phyloP scores from a whole-genome alignment of 2,797 vertebrate species.

The Pangasius krempfi region DNA sequence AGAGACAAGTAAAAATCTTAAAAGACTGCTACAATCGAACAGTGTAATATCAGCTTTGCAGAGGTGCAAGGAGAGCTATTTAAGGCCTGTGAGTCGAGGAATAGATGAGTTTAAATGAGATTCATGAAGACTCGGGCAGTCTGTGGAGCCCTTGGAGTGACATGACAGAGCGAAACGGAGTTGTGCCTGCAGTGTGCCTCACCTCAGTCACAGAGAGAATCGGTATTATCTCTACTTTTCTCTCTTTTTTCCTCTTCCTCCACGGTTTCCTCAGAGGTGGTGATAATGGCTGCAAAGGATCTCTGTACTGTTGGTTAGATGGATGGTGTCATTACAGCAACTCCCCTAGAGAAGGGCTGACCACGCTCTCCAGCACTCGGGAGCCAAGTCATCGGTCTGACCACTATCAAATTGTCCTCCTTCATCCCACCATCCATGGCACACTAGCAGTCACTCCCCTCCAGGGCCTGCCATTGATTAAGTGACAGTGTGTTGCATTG shows the following conservation, averaged over 20 bases:
- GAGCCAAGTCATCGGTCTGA: constrained; percentile 57
- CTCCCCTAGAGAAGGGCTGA: constrained; percentile 63
- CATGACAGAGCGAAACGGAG: constrained; percentile 15
- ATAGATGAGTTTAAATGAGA: constrained; percentile 10
- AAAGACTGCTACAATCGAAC: neutral
- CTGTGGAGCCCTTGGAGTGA: neutral
- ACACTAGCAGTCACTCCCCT: constrained; percentile 29
- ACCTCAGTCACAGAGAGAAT: constrained; percentile 23
- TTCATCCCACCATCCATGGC: constrained; percentile 51
- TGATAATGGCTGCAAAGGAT: constrained; percentile 60
- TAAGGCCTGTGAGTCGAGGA: neutral
- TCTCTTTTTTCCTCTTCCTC: constrained; percentile 34
- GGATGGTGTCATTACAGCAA: constrained; percentile 67
- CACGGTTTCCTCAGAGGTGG: constrained; percentile 44
- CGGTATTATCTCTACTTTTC: constrained; percentile 36
- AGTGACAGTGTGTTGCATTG: constrained; percentile 66
- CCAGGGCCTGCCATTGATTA: constrained; percentile 72
- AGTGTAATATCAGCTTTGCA: neutral
- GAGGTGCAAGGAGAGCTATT: neutral
- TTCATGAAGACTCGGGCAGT: constrained; percentile 15
- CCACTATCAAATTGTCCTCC: constrained; percentile 53
- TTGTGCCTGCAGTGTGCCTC: constrained; percentile 26
- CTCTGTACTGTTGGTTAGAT: constrained; percentile 64
- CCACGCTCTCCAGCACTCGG: constrained; percentile 52
- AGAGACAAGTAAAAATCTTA: neutral